Conservation (phyloP, 2,797 vertebrate species). For the Periparus ater region DNA sequence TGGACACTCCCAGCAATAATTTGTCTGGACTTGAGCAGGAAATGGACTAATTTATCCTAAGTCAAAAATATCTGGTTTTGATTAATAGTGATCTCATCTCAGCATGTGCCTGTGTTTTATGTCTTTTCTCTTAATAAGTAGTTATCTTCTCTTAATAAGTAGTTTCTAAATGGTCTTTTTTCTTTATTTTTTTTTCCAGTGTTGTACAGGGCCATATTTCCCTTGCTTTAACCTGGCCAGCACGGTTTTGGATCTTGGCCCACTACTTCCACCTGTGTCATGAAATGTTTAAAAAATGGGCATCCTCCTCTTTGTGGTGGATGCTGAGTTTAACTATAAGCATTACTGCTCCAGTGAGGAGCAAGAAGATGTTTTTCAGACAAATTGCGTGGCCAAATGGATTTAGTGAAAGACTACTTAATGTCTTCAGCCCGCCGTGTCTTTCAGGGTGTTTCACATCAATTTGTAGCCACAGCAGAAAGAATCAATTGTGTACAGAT, state of each 20-base stretch:
- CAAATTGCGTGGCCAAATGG: neutral
- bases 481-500: neutral
- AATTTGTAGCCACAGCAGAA: constrained; percentile 7
- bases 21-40: neutral
- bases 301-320: neutral
- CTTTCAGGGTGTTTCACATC: neutral
- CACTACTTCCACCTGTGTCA: neutral
- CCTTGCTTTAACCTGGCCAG: neutral
- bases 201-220: neutral
- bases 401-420: neutral
- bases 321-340: neutral
- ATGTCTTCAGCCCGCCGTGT: neutral
- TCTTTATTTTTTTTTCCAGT: neutral
- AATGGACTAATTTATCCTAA: neutral
- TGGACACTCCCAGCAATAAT: neutral
- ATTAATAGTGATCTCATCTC: neutral
- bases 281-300: neutral
- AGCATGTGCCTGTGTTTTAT: neutral
- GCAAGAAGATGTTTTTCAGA: neutral
- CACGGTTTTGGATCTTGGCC: neutral
- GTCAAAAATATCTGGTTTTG: neutral
- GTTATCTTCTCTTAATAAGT: neutral
- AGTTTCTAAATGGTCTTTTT: constrained; percentile 9
- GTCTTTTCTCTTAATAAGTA: neutral
- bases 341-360: neutral